Conservation (phyloP, 2,888 invertebrate species). For the Andrena minutula region DNA sequence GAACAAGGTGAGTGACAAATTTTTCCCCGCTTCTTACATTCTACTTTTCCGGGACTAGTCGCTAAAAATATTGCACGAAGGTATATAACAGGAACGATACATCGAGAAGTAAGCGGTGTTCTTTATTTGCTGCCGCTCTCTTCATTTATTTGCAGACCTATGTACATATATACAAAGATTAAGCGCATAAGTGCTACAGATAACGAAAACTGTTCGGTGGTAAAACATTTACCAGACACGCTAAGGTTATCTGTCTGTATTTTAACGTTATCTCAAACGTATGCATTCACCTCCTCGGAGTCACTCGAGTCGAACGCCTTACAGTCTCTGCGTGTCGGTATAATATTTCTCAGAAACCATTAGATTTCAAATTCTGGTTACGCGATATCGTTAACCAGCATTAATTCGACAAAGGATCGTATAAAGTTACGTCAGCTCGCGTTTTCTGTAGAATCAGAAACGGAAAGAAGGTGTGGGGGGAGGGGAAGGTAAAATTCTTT, state of each 20-base stretch:
- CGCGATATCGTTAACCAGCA: not conserved
- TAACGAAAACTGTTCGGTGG: conserved; percentile 55
- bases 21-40: not conserved
- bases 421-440: conserved; percentile 1
- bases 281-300: conserved; percentile 43
- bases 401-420: conserved; percentile 1
- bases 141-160: not conserved
- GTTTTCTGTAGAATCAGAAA: not conserved
- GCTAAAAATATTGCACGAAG: too few species aligned
- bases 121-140: not conserved
- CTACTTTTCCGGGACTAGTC: too few species aligned
- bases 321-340: not conserved
- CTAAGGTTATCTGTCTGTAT: conserved; percentile 71
- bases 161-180: not conserved
- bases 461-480: not conserved
- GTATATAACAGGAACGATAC: not conserved
- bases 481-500: not conserved
- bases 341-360: not conserved
- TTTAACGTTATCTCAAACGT: conserved; percentile 73
- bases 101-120: not conserved
- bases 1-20: conserved; percentile 80
- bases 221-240: conserved; percentile 70
- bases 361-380: not conserved
- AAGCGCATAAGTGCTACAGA: conserved; percentile 12
- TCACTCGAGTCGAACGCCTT: conserved; percentile 48